Conservation (phyloP, 2,888 invertebrate species). For the Venusia cambrica region DNA sequence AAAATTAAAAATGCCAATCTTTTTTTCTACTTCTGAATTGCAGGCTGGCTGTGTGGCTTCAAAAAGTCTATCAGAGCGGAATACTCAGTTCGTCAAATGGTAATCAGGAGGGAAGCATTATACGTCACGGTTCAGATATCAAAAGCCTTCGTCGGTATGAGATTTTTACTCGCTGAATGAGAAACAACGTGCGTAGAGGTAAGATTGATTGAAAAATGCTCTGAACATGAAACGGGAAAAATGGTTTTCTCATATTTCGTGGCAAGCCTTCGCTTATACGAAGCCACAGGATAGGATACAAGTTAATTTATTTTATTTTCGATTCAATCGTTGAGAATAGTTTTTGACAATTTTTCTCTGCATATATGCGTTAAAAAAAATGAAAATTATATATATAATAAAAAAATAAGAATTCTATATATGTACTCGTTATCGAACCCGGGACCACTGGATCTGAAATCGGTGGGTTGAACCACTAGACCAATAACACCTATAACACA, state of each 20-base stretch:
- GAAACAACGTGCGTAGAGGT: constrained; percentile 47
- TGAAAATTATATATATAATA: too few relatives aligned
- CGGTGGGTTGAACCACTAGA: too few relatives aligned
- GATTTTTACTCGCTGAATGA: constrained; percentile 60
- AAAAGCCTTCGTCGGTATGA: constrained; percentile 54
- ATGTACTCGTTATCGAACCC: too few relatives aligned
- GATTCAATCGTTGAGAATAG: too few relatives aligned
- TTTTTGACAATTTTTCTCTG: too few relatives aligned
- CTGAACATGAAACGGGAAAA: constrained; percentile 21
- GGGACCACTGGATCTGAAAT: too few relatives aligned
- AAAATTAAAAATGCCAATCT: constrained; percentile 54
- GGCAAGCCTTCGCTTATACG: too few relatives aligned
- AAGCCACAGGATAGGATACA: too few relatives aligned
- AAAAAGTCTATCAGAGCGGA: constrained; percentile 71
- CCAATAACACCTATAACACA: too few relatives aligned
- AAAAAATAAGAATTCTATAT: too few relatives aligned
- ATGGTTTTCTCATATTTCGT: constrained; percentile 10
- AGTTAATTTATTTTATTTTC: too few relatives aligned
- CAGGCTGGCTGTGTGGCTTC: constrained; percentile 47
- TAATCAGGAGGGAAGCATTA: constrained; percentile 72
- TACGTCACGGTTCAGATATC: constrained; percentile 76
- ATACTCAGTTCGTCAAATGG: constrained; percentile 75
- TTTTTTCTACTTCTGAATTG: constrained; percentile 51
- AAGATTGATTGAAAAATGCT: constrained; percentile 39
- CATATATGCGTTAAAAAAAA: too few relatives aligned